Evolutionary conservation across 2,888 invertebrate genomes (phyloP).

Genomic region (Muscina levida): DNA sequence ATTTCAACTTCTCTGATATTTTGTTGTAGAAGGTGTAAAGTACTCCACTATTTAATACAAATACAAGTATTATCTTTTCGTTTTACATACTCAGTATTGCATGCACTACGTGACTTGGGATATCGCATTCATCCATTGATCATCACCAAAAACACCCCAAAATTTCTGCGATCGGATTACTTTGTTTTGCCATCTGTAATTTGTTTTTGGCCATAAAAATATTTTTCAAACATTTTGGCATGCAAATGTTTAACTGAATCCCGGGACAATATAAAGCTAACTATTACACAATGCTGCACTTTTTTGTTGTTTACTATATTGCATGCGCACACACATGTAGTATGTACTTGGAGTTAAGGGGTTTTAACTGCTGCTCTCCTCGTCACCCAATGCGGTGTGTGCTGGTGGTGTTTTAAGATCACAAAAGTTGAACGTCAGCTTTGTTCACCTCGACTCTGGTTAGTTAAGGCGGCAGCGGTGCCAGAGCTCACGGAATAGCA

Average conservation of each 20-base stretch:
- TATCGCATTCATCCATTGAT: too few relatives aligned
- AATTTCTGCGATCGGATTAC: neutral
- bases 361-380: constrained; percentile 51
- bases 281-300: constrained; percentile 56
- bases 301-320: constrained; percentile 46
- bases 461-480: constrained; percentile 36
- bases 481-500: constrained; percentile 41
- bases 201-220: constrained; percentile 52
- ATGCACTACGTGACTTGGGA: too few relatives aligned
- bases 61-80: too few relatives aligned
- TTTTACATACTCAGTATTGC: too few relatives aligned
- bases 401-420: constrained; percentile 35
- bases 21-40: too few relatives aligned
- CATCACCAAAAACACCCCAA: neutral
- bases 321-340: constrained; percentile 61
- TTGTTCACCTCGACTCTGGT: constrained; percentile 21
- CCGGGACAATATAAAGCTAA: constrained; percentile 56
- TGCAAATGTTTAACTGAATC: constrained; percentile 61
- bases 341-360: too few relatives aligned
- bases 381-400: constrained; percentile 30
- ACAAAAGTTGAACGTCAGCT: constrained; percentile 61
- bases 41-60: too few relatives aligned
- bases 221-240: constrained; percentile 41
- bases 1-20: too few relatives aligned
- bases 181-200: constrained; percentile 33